Evolutionary conservation across 2,797 vertebrate species (phyloP).

Genomic region (Tragelaphus oryx): DNA sequence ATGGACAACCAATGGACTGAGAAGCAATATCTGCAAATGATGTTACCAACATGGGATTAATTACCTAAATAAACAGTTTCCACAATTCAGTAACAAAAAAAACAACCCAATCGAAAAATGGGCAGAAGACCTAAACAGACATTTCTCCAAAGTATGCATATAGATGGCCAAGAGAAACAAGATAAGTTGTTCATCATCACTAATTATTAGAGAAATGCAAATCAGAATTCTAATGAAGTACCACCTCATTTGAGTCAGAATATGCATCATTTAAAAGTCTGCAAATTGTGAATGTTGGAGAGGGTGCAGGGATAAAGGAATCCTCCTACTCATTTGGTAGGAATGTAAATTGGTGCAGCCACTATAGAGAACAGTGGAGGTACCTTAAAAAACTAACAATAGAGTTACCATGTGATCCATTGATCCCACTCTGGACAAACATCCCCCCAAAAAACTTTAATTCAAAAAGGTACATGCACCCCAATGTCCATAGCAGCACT

Average conservation of each 20-base stretch:
- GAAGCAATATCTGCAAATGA: background rate
- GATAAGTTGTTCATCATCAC: background rate
- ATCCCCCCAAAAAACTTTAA: accelerated
- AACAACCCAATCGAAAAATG: background rate
- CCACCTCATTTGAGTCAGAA: background rate
- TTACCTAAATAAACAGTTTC: background rate
- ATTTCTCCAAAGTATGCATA: background rate
- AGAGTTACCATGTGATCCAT: background rate
- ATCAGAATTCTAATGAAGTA: background rate
- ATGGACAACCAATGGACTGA: background rate
- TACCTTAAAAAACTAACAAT: background rate
- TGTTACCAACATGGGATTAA: background rate
- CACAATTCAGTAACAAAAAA: background rate
- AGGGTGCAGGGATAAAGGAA: background rate
- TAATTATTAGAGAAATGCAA: background rate
- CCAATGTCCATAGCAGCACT: background rate
- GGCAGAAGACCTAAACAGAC: background rate
- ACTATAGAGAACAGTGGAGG: background rate
- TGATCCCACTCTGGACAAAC: background rate
- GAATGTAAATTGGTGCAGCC: background rate
- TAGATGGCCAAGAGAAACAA: background rate
- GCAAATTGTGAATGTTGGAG: background rate
- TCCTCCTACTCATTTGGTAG: background rate
- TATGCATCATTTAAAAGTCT: background rate
- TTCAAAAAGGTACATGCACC: background rate